phyloP scores from a whole-genome alignment of 2,113 vertebrate genomes.

The Haemorhous mexicanus region DNA sequence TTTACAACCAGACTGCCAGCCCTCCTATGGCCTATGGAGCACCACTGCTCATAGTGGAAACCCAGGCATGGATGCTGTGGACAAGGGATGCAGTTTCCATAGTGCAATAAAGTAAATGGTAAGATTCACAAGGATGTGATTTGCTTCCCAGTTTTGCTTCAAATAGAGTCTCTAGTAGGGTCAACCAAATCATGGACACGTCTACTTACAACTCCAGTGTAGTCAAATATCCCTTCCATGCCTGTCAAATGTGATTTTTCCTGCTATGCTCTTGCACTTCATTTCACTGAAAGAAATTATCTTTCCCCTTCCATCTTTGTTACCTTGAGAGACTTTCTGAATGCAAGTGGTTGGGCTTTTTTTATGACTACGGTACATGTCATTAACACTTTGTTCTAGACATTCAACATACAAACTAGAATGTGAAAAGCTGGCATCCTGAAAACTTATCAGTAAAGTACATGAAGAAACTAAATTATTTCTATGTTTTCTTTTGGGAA shows the following conservation, averaged over 20 bases:
- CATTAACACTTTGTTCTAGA: background rate
- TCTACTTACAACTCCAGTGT: background rate
- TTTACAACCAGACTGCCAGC: background rate
- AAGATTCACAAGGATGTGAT: background rate
- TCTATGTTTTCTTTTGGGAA: background rate
- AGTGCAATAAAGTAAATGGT: background rate
- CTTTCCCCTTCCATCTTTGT: background rate
- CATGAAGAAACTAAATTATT: background rate
- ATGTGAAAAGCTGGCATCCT: background rate
- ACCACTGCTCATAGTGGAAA: background rate
- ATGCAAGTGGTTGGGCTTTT: background rate
- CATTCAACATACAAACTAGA: background rate
- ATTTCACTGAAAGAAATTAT: background rate
- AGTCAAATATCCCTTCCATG: background rate
- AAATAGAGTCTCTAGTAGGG: background rate
- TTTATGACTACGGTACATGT: background rate
- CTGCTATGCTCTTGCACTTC: background rate
- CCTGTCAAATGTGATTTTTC: background rate
- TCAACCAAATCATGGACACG: background rate
- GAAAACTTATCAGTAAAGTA: background rate
- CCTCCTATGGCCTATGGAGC: background rate
- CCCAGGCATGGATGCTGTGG: background rate
- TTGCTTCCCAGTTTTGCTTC: background rate
- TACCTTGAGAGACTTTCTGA: background rate
- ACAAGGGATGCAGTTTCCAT: background rate